phyloP scores from a whole-genome alignment of 2,888 invertebrate species.

The Desoria tigrina region DNA sequence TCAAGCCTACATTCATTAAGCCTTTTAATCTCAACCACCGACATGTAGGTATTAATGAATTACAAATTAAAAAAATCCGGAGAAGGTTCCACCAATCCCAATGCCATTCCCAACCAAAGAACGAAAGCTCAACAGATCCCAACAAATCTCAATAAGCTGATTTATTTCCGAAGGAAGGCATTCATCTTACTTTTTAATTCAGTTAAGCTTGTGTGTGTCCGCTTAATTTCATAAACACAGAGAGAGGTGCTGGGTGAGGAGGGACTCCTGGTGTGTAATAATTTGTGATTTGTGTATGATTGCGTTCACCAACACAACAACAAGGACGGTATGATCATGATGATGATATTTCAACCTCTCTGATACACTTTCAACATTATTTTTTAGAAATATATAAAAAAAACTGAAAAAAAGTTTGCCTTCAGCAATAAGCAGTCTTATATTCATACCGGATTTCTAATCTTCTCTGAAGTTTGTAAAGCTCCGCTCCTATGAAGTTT shows the following conservation, averaged over 20 bases:
- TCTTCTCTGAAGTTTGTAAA: no score
- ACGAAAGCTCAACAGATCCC: not conserved
- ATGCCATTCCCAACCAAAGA: not conserved
- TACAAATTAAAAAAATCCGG: no score
- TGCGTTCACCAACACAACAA: not conserved
- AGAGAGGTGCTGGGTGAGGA: constrained; percentile 12
- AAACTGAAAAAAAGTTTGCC: not conserved
- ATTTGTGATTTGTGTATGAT: constrained; percentile 19
- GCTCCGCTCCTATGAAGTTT: no score
- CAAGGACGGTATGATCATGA: not conserved
- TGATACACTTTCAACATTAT: not conserved
- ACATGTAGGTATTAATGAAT: not conserved
- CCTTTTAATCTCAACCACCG: not conserved
- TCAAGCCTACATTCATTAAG: constrained; percentile 12
- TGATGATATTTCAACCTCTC: constrained; percentile 8
- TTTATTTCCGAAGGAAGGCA: constrained; percentile 18
- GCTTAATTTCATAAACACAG: constrained; percentile 18
- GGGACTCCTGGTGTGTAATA: constrained; percentile 10
- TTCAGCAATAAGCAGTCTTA: no score
- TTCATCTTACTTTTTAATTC: constrained; percentile 20
- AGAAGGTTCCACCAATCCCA: no score
- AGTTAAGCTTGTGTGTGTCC: not conserved
- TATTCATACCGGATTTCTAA: no score
- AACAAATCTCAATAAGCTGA: constrained; percentile 3
- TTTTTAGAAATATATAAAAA: not conserved